These are phyloP conservation scores for Tenthredo amoena DNA, from an alignment of 2,888 invertebrate genomes.

Conservation along the genomic window DNA sequence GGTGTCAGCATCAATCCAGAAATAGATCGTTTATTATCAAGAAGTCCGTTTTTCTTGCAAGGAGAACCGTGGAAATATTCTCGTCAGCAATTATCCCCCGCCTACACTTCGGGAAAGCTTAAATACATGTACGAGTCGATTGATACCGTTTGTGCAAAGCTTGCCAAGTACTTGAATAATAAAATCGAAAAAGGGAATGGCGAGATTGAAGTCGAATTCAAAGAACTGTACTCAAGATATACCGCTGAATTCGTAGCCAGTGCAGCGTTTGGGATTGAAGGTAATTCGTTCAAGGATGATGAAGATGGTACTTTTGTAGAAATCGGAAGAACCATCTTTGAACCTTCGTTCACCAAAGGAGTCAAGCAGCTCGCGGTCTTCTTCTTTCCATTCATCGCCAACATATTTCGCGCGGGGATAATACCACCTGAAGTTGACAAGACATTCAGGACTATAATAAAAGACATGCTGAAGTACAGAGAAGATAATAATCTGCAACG, in stretches of 20 bases:
- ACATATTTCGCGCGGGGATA: constrained; percentile 54
- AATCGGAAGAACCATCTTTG: constrained; percentile 59
- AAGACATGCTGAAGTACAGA: constrained; percentile 63
- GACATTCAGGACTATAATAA: constrained; percentile 65
- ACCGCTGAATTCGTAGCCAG: constrained; percentile 67
- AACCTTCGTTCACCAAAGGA: constrained; percentile 58
- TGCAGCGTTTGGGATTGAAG: constrained; percentile 66
- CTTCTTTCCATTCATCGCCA: constrained; percentile 57
- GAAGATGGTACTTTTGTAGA: constrained; percentile 55
- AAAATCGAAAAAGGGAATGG: constrained; percentile 48
- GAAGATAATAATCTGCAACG: constrained; percentile 54
- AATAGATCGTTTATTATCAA: constrained; percentile 63
- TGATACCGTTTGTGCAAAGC: constrained; percentile 59
- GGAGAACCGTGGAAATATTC: constrained; percentile 66
- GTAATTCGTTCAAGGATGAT: constrained; percentile 64
- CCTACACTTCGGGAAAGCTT: constrained; percentile 63
- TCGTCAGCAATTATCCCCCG: constrained; percentile 55
- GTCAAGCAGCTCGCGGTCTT: constrained; percentile 54
- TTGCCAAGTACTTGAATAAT: constrained; percentile 59
- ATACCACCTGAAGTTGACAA: constrained; percentile 59
- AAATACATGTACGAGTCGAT: constrained; percentile 64
- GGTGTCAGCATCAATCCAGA: constrained; percentile 50
- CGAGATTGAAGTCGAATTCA: constrained; percentile 67
- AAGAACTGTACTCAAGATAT: constrained; percentile 61
- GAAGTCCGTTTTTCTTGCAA: constrained; percentile 67